Evolutionary conservation across 1,140 invertebrate genomes (phyloP), one percentile per base, ranked within the genome.

Genomic region (Lepidurus arcticus): DNA sequence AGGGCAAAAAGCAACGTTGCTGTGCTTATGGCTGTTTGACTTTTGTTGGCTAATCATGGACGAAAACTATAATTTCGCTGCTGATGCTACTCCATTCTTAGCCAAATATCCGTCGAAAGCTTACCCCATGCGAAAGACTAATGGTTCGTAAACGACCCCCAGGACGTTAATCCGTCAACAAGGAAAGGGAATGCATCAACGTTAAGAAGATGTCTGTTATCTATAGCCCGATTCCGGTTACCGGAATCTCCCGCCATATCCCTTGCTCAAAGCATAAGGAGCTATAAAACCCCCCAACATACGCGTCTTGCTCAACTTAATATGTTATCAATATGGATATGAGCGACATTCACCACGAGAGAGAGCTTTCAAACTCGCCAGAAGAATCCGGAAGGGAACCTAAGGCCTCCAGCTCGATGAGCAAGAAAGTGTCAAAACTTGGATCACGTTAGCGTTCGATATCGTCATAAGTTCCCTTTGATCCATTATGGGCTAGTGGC

Each of bases 71-170:
- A 65, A 65, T 65, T 65, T 65, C 53, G 13, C 16, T 65, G 13
- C 21, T 7, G n/a, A n/a, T n/a, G 16, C 53, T 21, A 3, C 16
- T 65, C 13, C 53, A 65, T 65, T 65, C 53, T 65, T 65, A 65
- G 53, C 53, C 53, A 65, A 13, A 65, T 65, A 65, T 65, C 53
- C 53, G 53, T 65, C 53, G 53, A 65, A 65, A 65, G 53, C 21
- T n/a, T 65, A 21, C 53, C 53, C 53, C 53, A 65, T 65, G 53
- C 53, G 53, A 65, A 65, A 65, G 53, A 65, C 53, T 65, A 65
- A 65, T 65, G 53, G 53, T 65, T 65, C 53, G 53, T 65, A 65
- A 65, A 65, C 53, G 53, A 65, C 53, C 53, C 53, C 53, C 53
- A 16, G 53, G 53, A 65, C 53, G 53, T 65, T 65, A 65, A 65